Evolutionary conservation across 2,797 vertebrate genomes (phyloP), one percentile per base, ranked within the genome.

Genomic region (Hipposideros larvatus): DNA sequence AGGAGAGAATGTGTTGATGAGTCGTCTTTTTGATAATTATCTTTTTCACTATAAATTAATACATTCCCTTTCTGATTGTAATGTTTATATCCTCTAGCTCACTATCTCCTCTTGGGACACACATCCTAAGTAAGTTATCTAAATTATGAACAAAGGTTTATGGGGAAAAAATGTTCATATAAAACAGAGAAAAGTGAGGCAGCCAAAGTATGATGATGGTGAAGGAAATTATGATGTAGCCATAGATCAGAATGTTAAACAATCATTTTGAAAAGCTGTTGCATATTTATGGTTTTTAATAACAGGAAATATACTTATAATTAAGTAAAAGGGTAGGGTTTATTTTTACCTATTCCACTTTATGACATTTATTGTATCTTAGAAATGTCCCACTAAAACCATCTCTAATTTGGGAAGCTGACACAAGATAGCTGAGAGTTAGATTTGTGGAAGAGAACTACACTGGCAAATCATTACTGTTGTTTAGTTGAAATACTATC

Each of bases 401-500:
- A 15, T 41, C 55, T 94, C 88, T 71, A 94, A 94, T 96, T 95
- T 96, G 66, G 48, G 26, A 91, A 97, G 70, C 22, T 85, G 91
- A 82, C 61, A 92, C 55, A 53, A 78, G 86, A 37, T 9, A 93
- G 89, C 71, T 73, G 92, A 90, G 93, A 89, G 66, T 88, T 78
- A 63, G 63, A 82, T 66, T 86, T 78, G 43, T 70, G 41, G 84
- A 77, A 53, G 65, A 94, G 66, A 94, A 51, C 24, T 75, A 31
- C 4, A 21, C 46, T 75, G 71, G 88, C 95, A 96, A 48, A 53
- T 61, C 31, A 73, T 86, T 91, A 93, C 86, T 79, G 94, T 92
- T 96, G 95, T 94, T 97, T 97, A 91, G 94, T 63, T 74, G 71
- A 96, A 97, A 95, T 77, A 95, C 82, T 96, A 95, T 83, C 71